Conservation (phyloP, 2,797 vertebrate genomes). For the Gobionotothen gibberifrons region DNA sequence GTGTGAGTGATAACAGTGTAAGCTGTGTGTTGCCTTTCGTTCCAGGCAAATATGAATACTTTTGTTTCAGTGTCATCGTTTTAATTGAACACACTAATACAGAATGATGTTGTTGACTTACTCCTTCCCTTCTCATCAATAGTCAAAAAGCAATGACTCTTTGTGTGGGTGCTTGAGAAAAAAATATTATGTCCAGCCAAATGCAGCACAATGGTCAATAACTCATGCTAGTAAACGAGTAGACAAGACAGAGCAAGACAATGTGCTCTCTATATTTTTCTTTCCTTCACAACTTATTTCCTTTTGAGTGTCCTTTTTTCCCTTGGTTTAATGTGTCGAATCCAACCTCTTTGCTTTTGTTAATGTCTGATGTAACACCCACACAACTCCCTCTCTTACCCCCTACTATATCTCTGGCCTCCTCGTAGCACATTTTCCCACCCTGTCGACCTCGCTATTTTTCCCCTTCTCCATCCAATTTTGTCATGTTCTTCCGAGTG, state of each 20-base stretch:
- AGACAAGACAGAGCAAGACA: slow-evolving; percentile 18
- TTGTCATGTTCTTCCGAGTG: slow-evolving; percentile 49
- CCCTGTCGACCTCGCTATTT: slow-evolving; percentile 28
- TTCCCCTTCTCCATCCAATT: slow-evolving; percentile 32
- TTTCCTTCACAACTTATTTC: slow-evolving; percentile 13
- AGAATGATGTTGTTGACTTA: slow-evolving; percentile 1
- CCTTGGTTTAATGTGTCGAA: slow-evolving; percentile 15
- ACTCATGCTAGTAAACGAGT: slow-evolving; percentile 18
- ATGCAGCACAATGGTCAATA: slow-evolving; percentile 24
- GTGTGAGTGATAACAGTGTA: slow-evolving; percentile 48
- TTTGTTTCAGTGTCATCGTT: slow-evolving; percentile 1
- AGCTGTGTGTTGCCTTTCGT: not conserved
- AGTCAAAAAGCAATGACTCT: slow-evolving; percentile 2
- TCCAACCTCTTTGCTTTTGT: slow-evolving; percentile 36
- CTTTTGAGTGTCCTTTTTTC: slow-evolving; percentile 11
- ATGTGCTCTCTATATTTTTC: slow-evolving; percentile 24
- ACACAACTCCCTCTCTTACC: slow-evolving; percentile 13
- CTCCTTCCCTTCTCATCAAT: slow-evolving; percentile 15
- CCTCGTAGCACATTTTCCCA: slow-evolving; percentile 25
- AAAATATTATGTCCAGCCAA: slow-evolving; percentile 27
- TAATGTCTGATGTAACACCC: slow-evolving; percentile 42
- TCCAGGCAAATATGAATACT: not conserved
- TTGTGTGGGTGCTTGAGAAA: slow-evolving; percentile 21
- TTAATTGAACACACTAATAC: slow-evolving; percentile 3
- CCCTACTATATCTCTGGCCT: slow-evolving; percentile 23